Evolutionary conservation across 2,888 invertebrate species (phyloP).

Genomic region (Apodemia duryi): DNA sequence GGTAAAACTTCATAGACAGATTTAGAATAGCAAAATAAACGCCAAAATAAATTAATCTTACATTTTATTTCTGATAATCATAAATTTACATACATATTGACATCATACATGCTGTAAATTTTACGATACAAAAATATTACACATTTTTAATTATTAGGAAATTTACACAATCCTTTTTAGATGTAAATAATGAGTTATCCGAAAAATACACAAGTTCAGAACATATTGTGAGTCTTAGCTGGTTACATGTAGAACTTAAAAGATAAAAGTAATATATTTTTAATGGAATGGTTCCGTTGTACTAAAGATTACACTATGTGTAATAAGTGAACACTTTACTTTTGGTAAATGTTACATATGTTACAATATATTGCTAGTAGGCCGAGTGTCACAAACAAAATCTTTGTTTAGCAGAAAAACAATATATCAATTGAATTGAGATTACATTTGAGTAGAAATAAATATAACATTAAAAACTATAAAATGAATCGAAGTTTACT

Average conservation of each 20-base stretch:
- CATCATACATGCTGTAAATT: conserved; percentile 68
- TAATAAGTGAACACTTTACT: conserved; percentile 54
- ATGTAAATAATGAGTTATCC: conserved; percentile 17
- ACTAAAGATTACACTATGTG: conserved; percentile 38
- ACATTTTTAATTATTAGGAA: conserved; percentile 31
- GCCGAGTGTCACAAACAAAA: conserved; percentile 34
- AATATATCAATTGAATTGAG: conserved; percentile 50
- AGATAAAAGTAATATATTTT: conserved; percentile 32
- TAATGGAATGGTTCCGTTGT: conserved; percentile 51
- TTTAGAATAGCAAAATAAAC: conserved; percentile 38
- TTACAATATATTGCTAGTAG: conserved; percentile 27
- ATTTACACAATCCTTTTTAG: conserved; percentile 10
- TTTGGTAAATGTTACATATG: conserved; percentile 46
- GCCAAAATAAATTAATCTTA: conserved; percentile 53
- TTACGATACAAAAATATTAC: conserved; percentile 72
- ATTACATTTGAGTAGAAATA: conserved; percentile 54
- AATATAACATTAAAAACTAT: conserved; percentile 32
- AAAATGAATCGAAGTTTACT: conserved; percentile 16
- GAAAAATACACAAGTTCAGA: conserved; percentile 16
- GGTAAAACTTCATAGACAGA: conserved; percentile 26
- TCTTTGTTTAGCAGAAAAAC: conserved; percentile 32
- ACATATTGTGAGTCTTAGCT: conserved; percentile 15
- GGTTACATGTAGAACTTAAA: conserved; percentile 27
- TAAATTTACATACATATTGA: conserved; percentile 48
- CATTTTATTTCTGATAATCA: conserved; percentile 66